These are phyloP conservation scores for Paradoxurus hermaphroditus DNA, from an alignment of 2,113 vertebrate species.

Conservation along the genomic window DNA sequence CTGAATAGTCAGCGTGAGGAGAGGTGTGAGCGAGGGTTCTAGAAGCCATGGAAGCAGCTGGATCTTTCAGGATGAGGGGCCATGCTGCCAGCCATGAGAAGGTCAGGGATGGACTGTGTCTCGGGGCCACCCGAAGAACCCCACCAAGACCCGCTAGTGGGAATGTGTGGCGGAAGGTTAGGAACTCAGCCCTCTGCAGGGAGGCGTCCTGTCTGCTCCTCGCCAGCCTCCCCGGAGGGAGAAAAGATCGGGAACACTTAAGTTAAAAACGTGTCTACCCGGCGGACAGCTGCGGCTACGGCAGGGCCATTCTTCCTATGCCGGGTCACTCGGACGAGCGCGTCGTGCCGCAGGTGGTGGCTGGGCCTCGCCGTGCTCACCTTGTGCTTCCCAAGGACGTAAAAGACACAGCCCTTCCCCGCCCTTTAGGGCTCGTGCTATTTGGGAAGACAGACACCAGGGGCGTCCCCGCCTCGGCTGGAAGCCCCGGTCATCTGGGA, in stretches of 20 bases:
- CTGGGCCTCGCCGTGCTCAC: neutral
- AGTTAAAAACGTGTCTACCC: neutral
- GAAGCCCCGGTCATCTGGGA: too few relatives aligned
- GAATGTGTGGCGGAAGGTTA: fast-evolving
- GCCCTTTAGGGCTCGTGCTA: neutral
- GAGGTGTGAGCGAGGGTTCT: neutral
- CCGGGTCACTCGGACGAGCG: fast-evolving
- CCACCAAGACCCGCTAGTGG: fast-evolving
- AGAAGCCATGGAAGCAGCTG: neutral
- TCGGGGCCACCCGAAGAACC: neutral
- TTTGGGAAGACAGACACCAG: neutral
- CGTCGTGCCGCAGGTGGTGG: fast-evolving
- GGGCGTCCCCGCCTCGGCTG: fast-evolving
- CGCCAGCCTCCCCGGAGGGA: neutral
- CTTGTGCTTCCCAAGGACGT: neutral
- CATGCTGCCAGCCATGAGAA: fast-evolving
- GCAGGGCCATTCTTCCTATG: too few relatives aligned
- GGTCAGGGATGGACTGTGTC: fast-evolving
- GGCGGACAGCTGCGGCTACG: neutral
- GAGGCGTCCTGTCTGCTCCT: neutral
- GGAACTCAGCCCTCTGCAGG: neutral
- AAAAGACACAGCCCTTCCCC: fast-evolving
- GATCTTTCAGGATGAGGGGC: neutral
- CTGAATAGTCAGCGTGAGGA: fast-evolving
- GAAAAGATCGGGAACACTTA: neutral